Conservation (phyloP, 1,140 invertebrate genomes). For the Sitodiplosis mosellana region DNA sequence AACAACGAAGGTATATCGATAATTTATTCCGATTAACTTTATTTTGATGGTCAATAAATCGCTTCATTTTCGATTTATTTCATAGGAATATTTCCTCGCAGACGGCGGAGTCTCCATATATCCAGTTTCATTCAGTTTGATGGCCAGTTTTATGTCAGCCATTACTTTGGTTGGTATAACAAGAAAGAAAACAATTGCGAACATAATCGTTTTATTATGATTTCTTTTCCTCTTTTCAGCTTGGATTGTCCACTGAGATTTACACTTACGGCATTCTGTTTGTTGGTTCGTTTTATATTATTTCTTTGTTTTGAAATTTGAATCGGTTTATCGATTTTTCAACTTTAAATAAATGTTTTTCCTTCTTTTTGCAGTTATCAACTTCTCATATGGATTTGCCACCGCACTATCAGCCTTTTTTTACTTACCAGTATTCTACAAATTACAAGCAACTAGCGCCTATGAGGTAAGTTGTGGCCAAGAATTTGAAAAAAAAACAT, state of each 20-base stretch:
- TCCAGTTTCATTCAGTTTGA: slow-evolving; percentile 70
- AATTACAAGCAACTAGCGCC: slow-evolving; percentile 64
- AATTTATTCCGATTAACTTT: neutral
- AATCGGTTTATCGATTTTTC: no score
- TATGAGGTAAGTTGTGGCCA: slow-evolving; percentile 37
- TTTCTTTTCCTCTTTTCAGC: slow-evolving; percentile 3
- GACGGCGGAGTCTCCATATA: slow-evolving; percentile 27
- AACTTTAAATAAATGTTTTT: no score
- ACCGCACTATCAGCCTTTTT: slow-evolving; percentile 63
- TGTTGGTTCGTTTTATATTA: no score
- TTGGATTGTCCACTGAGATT: slow-evolving; percentile 75
- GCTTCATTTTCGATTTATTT: neutral
- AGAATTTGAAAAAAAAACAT: no score
- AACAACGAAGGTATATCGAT: slow-evolving; percentile 45
- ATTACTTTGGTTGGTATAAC: slow-evolving; percentile 42
- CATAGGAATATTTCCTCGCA: slow-evolving; percentile 16
- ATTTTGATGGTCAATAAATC: neutral
- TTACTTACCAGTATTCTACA: slow-evolving; percentile 79
- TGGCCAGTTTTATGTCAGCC: slow-evolving; percentile 91
- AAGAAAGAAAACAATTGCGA: no score
- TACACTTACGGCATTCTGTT: slow-evolving; percentile 66
- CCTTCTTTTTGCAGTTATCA: slow-evolving; percentile 72
- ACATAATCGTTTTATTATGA: no score
- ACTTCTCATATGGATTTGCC: slow-evolving; percentile 59
- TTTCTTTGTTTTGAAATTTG: no score